Conservation (phyloP, 2,113 vertebrate genomes). For the Oncorhynchus mykiss region DNA sequence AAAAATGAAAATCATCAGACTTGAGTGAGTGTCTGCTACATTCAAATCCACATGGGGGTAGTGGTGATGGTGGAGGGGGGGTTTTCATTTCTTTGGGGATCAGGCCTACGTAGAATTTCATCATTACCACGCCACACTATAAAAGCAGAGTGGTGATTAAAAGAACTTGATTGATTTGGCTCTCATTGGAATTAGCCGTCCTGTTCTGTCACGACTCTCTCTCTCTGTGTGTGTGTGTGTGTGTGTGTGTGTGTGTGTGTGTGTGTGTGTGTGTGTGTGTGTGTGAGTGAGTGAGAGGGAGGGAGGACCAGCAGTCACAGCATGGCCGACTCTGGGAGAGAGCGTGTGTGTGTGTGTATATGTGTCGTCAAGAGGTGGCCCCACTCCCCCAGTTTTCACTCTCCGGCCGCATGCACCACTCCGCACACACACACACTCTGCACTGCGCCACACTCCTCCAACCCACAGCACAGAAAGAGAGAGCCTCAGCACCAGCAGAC, state of each 20-base stretch:
- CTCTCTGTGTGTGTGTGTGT: neutral
- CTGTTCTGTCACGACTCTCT: slow-evolving; percentile 55
- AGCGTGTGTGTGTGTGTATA: slow-evolving; percentile 49
- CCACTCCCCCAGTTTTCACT: slow-evolving; percentile 78
- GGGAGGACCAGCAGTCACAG: neutral
- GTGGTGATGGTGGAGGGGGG: neutral
- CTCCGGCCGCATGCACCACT: slow-evolving; percentile 59
- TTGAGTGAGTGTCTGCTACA: slow-evolving; percentile 57
- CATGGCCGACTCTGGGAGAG: slow-evolving; percentile 4
- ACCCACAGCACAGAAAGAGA: slow-evolving; percentile 51
- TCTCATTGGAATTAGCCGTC: slow-evolving; percentile 79
- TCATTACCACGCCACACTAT: slow-evolving; percentile 80
- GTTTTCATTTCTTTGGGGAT: slow-evolving; percentile 72
- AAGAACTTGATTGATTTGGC: slow-evolving; percentile 82
- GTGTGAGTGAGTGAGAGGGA: neutral
- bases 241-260: neutral
- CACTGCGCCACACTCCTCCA: slow-evolving; percentile 18
- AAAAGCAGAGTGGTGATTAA: slow-evolving; percentile 82
- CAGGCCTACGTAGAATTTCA: slow-evolving; percentile 75
- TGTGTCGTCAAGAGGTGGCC: slow-evolving; percentile 81
- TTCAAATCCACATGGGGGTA: slow-evolving; percentile 39
- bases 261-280: neutral
- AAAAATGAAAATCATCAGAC: slow-evolving; percentile 81
- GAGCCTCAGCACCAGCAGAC: slow-evolving; percentile 59
- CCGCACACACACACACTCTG: slow-evolving; percentile 40